These are phyloP conservation scores for Tigriopus californicus DNA, from an alignment of 2,888 invertebrate species.

Conservation along the genomic window DNA sequence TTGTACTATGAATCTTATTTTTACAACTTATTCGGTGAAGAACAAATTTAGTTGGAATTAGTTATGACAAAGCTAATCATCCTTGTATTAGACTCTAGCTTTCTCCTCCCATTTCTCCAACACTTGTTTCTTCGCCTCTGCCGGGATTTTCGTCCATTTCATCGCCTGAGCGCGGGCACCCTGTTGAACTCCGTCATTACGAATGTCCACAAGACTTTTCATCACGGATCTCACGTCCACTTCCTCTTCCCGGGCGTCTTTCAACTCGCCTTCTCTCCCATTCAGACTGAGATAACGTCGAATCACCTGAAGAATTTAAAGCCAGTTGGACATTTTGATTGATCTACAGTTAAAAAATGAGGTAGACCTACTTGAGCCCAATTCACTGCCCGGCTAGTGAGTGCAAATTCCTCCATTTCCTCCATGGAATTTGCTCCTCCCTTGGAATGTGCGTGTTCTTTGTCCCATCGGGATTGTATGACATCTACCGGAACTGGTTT, in stretches of 20 bases:
- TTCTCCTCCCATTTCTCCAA: constrained; percentile 23
- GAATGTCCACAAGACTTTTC: not conserved
- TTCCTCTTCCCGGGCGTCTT: not conserved
- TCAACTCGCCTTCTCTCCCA: not conserved
- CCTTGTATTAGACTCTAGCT: not conserved
- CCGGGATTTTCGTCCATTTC: not conserved
- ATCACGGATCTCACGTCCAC: not conserved
- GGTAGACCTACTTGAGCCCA: not conserved
- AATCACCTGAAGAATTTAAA: not conserved
- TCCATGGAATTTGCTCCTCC: not conserved
- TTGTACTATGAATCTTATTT: too few species aligned
- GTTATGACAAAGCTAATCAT: too few species aligned
- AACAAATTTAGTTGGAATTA: too few species aligned
- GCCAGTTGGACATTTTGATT: too few species aligned
- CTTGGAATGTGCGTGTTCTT: not conserved
- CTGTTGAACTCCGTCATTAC: not conserved
- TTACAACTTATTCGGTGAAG: too few species aligned
- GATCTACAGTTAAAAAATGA: too few species aligned
- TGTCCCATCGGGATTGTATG: not conserved
- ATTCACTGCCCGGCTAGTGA: not conserved
- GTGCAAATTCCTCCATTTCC: not conserved
- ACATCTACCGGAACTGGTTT: not conserved
- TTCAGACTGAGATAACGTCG: not conserved
- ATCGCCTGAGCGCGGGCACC: not conserved
- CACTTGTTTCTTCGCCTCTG: constrained; percentile 24